Percentiles rank a stretch among this genome's conserved stretches.
Conservation (phyloP, 2,113 vertebrate genomes). For the Lepidothrix coronata region DNA sequence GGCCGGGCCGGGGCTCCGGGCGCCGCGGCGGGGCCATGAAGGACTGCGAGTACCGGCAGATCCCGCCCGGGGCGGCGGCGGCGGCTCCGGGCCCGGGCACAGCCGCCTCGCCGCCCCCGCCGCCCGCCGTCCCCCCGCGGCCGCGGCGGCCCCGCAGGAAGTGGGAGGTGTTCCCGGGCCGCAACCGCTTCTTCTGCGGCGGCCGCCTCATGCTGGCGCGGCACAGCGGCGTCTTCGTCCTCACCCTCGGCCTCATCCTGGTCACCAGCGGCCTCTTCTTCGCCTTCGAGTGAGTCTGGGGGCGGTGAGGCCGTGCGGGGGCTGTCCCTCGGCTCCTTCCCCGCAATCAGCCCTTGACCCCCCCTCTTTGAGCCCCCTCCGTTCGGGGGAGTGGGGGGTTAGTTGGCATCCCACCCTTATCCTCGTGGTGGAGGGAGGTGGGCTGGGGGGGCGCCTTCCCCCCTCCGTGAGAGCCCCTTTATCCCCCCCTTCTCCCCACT, state of each 20-base stretch:
- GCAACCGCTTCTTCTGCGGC: conserved; percentile 89
- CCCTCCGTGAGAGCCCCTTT: not conserved
- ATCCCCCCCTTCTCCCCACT: not conserved
- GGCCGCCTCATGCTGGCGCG: conserved; percentile 87
- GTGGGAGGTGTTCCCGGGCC: conserved; percentile 91
- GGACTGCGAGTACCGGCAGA: too few species aligned
- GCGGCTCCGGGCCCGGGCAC: too few species aligned
- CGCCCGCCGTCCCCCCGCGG: not conserved
- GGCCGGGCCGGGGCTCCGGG: too few species aligned
- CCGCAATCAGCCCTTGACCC: accelerated
- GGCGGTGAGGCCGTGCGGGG: not conserved
- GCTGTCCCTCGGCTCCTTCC: not conserved
- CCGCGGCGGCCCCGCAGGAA: conserved; percentile 75
- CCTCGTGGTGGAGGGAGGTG: not conserved
- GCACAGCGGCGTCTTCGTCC: conserved; percentile 87
- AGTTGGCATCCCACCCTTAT: not conserved
- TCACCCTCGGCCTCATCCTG: conserved; percentile 91
- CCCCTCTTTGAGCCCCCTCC: not conserved
- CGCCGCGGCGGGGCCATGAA: too few species aligned
- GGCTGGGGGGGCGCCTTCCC: not conserved
- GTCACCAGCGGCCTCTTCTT: conserved; percentile 92
- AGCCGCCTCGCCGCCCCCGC: too few species aligned
- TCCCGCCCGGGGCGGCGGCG: not conserved
- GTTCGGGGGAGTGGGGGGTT: not conserved
- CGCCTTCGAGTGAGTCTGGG: conserved; percentile 88